These are phyloP conservation scores for Saimiri boliviensis DNA, from an alignment of 2,113 vertebrate genomes.

Conservation along the genomic window DNA sequence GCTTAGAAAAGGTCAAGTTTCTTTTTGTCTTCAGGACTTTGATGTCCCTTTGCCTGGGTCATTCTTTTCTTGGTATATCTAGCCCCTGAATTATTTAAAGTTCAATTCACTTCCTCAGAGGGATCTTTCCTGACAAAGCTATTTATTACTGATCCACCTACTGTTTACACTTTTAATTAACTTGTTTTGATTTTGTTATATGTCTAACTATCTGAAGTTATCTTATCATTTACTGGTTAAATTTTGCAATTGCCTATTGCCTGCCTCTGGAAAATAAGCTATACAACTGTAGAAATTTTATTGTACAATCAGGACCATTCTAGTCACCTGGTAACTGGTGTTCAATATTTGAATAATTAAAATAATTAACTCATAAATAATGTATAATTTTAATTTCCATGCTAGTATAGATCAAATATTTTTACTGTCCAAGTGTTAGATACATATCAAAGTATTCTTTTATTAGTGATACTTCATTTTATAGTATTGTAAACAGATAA, in stretches of 20 bases:
- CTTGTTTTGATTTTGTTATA: neutral
- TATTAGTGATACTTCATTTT: neutral
- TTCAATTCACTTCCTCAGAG: neutral
- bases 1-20: neutral
- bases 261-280: neutral
- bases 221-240: neutral
- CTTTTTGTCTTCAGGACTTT: neutral
- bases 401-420: neutral
- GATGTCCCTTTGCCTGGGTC: neutral
- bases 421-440: neutral
- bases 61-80: neutral
- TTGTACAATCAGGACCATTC: neutral
- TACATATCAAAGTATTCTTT: neutral
- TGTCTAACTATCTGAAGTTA: neutral
- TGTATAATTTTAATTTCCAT: neutral
- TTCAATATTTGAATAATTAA: neutral
- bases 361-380: neutral
- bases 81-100: neutral
- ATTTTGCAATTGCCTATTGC: neutral
- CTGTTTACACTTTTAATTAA: neutral
- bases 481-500: neutral
- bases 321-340: neutral
- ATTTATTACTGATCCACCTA: neutral
- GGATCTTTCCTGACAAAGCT: neutral
- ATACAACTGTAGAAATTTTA: neutral